Evolutionary conservation across 2,888 invertebrate species (phyloP).

Genomic region (Amphipoea lucens): DNA sequence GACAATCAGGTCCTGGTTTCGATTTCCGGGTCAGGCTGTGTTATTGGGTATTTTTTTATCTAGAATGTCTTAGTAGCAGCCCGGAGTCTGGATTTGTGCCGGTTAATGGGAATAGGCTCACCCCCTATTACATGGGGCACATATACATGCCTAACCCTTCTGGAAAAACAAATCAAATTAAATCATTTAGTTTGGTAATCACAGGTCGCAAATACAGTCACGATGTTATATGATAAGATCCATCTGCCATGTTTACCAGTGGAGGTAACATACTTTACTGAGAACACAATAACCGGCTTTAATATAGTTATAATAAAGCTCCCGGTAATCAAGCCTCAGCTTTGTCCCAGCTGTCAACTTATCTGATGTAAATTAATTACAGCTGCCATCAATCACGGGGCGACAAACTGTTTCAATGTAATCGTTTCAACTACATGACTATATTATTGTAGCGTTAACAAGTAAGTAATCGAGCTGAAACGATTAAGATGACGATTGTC

Average conservation of each 20-base stretch:
- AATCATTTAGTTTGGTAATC: no score
- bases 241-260: neutral
- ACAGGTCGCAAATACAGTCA: neutral
- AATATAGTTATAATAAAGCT: slow-evolving; percentile 68
- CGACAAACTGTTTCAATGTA: slow-evolving; percentile 65
- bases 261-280: neutral
- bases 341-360: slow-evolving; percentile 80
- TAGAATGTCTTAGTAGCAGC: neutral
- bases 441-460: slow-evolving; percentile 53
- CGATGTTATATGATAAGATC: neutral
- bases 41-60: neutral
- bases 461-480: slow-evolving; percentile 50
- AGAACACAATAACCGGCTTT: slow-evolving; percentile 46
- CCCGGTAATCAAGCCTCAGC: slow-evolving; percentile 74
- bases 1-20: neutral
- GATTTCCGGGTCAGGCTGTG: neutral
- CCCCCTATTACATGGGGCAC: no score
- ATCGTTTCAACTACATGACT: slow-evolving; percentile 52
- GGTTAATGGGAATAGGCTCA: no score
- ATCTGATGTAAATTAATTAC: slow-evolving; percentile 83
- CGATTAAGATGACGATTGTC: slow-evolving; percentile 45
- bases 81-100: neutral
- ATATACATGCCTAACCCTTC: no score
- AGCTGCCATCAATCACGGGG: slow-evolving; percentile 79
- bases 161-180: no score